These are phyloP conservation scores for Toxostoma redivivum DNA, from an alignment of 2,113 vertebrate genomes.

Conservation along the genomic window DNA sequence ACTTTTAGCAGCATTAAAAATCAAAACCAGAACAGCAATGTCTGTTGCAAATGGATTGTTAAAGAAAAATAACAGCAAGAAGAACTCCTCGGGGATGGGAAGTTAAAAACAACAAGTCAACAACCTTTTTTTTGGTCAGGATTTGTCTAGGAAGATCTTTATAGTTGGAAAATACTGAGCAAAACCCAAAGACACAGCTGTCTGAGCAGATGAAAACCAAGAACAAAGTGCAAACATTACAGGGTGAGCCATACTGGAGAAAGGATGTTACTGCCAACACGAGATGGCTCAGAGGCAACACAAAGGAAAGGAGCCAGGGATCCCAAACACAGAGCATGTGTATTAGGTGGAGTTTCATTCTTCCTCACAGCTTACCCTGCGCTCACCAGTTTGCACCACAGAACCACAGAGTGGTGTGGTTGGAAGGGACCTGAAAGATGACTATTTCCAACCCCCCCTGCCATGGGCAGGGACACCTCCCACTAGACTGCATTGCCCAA, in stretches of 20 bases:
- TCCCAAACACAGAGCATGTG: not conserved
- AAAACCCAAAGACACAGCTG: not conserved
- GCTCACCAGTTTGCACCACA: not conserved
- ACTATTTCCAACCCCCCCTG: not conserved
- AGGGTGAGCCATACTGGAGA: not conserved
- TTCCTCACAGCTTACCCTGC: not conserved
- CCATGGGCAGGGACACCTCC: not conserved
- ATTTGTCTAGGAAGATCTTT: not conserved
- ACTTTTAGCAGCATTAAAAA: constrained; percentile 93
- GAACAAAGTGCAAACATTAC: not conserved
- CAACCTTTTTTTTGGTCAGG: not conserved
- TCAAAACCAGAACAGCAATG: constrained; percentile 93
- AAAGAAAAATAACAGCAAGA: constrained; percentile 18
- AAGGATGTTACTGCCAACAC: not conserved
- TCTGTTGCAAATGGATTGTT: constrained; percentile 72
- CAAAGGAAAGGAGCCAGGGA: not conserved
- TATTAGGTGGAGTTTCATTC: not conserved
- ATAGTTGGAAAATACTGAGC: not conserved
- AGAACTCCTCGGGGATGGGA: not conserved
- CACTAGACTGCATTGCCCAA: not conserved
- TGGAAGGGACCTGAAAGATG: not conserved
- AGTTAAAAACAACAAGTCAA: not conserved
- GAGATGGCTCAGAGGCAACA: not conserved
- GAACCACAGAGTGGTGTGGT: too few relatives aligned
- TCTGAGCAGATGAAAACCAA: not conserved